A percentile compares a stretch with the other conserved stretches of the same genome.
Conservation (phyloP, 2,113 vertebrate species). For the Solenodon paradoxus region DNA sequence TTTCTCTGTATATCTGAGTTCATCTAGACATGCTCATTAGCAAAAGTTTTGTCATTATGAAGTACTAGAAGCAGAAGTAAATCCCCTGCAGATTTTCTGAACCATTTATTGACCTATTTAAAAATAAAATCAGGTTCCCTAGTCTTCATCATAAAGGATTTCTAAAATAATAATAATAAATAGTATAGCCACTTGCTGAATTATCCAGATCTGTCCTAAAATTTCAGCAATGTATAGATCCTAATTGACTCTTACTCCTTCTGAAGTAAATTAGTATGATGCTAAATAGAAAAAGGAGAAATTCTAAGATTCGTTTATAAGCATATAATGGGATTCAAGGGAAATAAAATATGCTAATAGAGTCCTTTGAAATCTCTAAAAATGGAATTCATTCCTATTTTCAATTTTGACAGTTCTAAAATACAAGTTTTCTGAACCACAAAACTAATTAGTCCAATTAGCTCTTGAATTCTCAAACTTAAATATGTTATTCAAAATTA, state of each 20-base stretch:
- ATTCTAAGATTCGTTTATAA: conserved; percentile 8
- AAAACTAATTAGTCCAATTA: conserved; percentile 14
- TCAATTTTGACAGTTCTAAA: conserved; percentile 11
- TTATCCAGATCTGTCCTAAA: conserved; percentile 24
- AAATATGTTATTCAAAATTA: not conserved
- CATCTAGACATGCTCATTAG: conserved; percentile 64
- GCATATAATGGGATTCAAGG: not conserved
- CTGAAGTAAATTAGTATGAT: not conserved
- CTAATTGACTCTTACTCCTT: not conserved
- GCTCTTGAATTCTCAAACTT: not conserved
- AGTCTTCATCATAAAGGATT: conserved; percentile 56
- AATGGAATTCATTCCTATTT: not conserved
- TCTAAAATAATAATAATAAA: conserved; percentile 59
- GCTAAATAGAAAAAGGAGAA: not conserved
- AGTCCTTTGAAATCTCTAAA: not conserved
- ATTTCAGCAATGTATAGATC: not conserved
- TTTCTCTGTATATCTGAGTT: conserved; percentile 61
- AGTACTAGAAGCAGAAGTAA: conserved; percentile 67
- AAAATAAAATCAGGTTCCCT: conserved; percentile 60
- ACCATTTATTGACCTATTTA: conserved; percentile 78
- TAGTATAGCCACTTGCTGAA: conserved; percentile 31
- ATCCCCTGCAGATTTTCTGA: conserved; percentile 74
- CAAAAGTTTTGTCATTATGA: conserved; percentile 68
- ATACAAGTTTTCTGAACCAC: not conserved
- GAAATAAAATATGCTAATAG: conserved; percentile 24